These are phyloP conservation scores for Balanococcus diminutus DNA, from an alignment of 2,888 invertebrate species.

Conservation along the genomic window DNA sequence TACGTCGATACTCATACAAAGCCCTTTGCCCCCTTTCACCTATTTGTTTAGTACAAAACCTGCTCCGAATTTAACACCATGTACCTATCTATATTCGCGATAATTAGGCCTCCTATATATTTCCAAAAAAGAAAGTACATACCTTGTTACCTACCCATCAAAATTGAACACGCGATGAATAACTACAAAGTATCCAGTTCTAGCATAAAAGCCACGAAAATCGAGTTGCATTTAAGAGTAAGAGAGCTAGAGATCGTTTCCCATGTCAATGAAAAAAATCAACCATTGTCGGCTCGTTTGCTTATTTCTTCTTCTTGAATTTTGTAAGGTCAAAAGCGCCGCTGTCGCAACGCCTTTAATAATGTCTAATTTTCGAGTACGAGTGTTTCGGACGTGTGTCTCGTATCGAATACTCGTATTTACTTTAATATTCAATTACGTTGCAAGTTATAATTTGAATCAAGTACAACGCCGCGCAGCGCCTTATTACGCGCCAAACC, in stretches of 20 bases:
- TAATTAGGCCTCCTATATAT: too few species aligned
- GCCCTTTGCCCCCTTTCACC: too few species aligned
- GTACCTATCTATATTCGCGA: too few species aligned
- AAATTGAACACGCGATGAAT: not conserved
- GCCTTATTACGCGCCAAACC: not conserved
- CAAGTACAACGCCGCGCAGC: not conserved
- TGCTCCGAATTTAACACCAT: too few species aligned
- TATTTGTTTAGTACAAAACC: too few species aligned
- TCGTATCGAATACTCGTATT: not conserved
- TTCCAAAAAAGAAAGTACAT: not conserved
- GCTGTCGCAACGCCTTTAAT: not conserved
- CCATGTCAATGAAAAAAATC: not conserved
- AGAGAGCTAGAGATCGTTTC: not conserved
- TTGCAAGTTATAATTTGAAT: constrained; percentile 19
- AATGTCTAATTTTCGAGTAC: not conserved
- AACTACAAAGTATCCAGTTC: too few species aligned
- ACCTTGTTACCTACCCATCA: too few species aligned
- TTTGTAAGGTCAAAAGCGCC: not conserved
- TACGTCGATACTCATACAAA: too few species aligned
- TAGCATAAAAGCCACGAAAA: not conserved
- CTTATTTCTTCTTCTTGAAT: not conserved
- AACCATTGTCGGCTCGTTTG: not conserved
- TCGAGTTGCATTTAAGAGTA: not conserved
- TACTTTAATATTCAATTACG: constrained; percentile 18
- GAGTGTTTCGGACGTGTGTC: constrained; percentile 1